Percentiles rank a stretch among this genome's conserved stretches.
phyloP scores from a whole-genome alignment of 2,113 vertebrate species.

The Protomyctophum bolini region DNA sequence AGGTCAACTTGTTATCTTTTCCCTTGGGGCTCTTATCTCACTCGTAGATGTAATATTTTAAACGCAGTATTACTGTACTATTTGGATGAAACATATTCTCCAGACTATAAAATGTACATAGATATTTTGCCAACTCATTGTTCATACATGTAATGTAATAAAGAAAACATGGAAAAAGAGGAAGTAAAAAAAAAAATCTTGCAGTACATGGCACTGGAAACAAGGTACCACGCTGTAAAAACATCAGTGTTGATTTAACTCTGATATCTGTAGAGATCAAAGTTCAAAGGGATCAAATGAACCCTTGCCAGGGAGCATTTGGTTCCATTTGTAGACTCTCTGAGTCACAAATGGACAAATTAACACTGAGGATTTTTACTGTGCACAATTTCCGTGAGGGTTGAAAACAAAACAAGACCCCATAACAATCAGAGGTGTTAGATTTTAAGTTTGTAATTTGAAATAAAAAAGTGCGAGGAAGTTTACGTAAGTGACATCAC shows the following conservation, averaged over 20 bases:
- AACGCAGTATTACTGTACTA: constrained; percentile 93
- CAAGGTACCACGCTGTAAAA: constrained; percentile 81
- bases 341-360: too few relatives aligned
- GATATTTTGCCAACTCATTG: constrained; percentile 97
- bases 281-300: constrained; percentile 18
- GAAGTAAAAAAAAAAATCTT: constrained; percentile 59
- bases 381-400: too few relatives aligned
- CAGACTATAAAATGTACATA: constrained; percentile 88
- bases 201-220: constrained; percentile 84
- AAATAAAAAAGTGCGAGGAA: constrained; percentile 75
- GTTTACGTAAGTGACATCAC: constrained; percentile 82
- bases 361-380: too few relatives aligned
- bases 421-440: constrained; percentile 6
- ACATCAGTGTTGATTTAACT: too few relatives aligned
- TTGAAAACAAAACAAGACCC: too few relatives aligned
- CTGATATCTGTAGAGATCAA: constrained; percentile 39
- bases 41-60: constrained; percentile 92
- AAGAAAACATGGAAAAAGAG: constrained; percentile 19
- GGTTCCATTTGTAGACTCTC: too few relatives aligned
- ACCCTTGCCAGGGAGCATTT: too few relatives aligned
- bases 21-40: constrained; percentile 86
- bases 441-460: constrained; percentile 81
- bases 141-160: constrained; percentile 94
- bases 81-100: constrained; percentile 84
- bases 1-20: constrained; percentile 85